phyloP scores from a whole-genome alignment of 2,113 vertebrate genomes.

The Diphyllodes magnificus region DNA sequence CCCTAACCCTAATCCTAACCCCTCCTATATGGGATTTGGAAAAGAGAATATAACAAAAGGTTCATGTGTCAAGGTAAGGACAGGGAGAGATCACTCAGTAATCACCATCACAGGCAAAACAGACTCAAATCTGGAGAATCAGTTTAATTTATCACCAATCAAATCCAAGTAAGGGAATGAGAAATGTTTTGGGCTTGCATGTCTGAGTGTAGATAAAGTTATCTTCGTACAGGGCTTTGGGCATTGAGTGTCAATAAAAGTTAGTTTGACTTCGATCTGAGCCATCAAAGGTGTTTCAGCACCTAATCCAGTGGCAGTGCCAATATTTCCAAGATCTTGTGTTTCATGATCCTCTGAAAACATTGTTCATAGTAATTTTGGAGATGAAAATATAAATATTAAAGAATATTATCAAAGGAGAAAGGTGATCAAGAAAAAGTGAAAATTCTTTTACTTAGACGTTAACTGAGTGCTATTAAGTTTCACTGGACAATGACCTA shows the following conservation, averaged over 20 bases:
- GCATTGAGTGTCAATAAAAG: not conserved
- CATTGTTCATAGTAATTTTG: not conserved
- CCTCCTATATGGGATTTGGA: not conserved
- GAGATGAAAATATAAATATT: not conserved
- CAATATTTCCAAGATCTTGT: not conserved
- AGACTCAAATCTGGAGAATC: not conserved
- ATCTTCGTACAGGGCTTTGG: not conserved
- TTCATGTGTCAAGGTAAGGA: not conserved
- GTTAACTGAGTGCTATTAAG: not conserved
- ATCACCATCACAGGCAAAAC: not conserved
- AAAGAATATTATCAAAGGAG: not conserved
- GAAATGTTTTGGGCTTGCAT: not conserved
- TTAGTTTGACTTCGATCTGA: not conserved
- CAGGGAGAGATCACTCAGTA: not conserved
- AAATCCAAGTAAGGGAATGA: not conserved
- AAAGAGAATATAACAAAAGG: not conserved
- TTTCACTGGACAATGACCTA: constrained; percentile 22
- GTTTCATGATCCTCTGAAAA: not conserved
- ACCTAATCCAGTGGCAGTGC: not conserved
- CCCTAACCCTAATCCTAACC: not conserved
- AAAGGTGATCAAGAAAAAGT: not conserved
- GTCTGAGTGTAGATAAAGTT: not conserved
- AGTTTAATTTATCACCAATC: not conserved
- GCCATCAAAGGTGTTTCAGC: not conserved
- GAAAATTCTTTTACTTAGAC: not conserved